Base-by-base conservation (phyloP, 2,797 vertebrate species). In the Oreochromis mossambicus region DNA sequence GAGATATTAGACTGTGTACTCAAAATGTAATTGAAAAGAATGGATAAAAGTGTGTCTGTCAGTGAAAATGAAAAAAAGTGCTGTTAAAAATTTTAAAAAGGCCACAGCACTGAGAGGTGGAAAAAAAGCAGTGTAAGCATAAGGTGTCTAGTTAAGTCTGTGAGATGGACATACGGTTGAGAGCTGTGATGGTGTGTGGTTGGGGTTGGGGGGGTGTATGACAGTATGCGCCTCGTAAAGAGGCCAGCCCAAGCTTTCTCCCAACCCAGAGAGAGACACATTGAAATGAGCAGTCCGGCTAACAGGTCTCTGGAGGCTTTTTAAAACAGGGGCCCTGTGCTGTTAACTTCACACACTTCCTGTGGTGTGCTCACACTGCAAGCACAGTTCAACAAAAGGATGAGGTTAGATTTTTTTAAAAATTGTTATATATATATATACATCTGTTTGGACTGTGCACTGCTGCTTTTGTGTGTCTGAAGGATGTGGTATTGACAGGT, bases 301-400 rank as follows among this genome's bases (percentile, higher is more conserved):
- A 97, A 97, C 96, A 97, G 96, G 96, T 95, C 96, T 97, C 96
- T 90, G 87, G 96, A 97, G 97, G 93, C 95, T 92, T 97, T 97
- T 97, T 97, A 96, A 96, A 94, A 93, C 88, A 93, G 94, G 94
- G 95, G 91, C 94, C 96, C 94, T 96, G 93, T 88, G 93, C 95
- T 94, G 90, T 94, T 97, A 96, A 96, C 95, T 97, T 96, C 94
- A 95, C 94, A 93, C 96, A 95, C 95, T 96, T 94, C 94, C 94
- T 96, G 95, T 94, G 79, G 90, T n/a, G 58, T 41, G 70, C 84
- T 87, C 87, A 80, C 88, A 38, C 92, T 50, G 86, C 79, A 84
- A 26, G 34, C 61, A 48, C 46, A 56, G 84, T 51, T 89, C 81
- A 83, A 82, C 58, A 13, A 77, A 82, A 36, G 82, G 70, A 86